Percentiles rank a stretch among this genome's conserved stretches.
phyloP scores from a whole-genome alignment of 1,140 invertebrate genomes.

The Brachionus rubens region DNA sequence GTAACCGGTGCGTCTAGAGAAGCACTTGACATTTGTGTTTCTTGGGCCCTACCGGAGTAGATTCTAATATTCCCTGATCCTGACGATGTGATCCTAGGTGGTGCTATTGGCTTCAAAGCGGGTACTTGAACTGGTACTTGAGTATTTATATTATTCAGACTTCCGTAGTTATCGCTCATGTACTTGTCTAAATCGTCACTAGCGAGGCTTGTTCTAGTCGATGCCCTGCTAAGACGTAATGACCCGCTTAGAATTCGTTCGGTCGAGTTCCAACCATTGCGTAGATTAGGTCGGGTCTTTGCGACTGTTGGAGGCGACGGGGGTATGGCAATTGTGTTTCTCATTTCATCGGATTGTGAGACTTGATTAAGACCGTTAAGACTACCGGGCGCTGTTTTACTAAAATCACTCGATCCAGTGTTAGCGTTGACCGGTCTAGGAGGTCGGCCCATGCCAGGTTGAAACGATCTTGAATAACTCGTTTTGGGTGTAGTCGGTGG shows the following conservation, averaged over 20 bases:
- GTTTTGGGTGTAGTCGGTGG: constrained; percentile 42
- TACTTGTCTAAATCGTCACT: constrained; percentile 45
- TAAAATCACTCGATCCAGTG: neutral
- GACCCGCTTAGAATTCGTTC: constrained; percentile 38
- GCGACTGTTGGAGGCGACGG: constrained; percentile 33
- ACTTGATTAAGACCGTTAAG: neutral
- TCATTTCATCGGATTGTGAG: neutral
- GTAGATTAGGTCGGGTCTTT: constrained; percentile 29
- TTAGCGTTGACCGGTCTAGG: constrained; percentile 16
- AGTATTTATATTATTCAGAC: neutral
- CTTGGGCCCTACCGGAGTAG: constrained; percentile 13
- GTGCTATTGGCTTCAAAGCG: constrained; percentile 15
- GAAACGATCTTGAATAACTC: neutral
- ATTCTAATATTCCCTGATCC: constrained; percentile 20
- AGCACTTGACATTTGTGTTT: neutral
- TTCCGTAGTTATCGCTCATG: neutral
- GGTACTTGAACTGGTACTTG: neutral
- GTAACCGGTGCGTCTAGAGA: constrained; percentile 1
- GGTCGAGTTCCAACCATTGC: constrained; percentile 33
- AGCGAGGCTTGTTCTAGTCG: constrained; percentile 32
- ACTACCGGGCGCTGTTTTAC: constrained; percentile 14
- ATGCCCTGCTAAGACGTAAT: neutral
- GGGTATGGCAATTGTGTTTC: neutral
- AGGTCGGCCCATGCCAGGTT: neutral
- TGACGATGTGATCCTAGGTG: constrained; percentile 9